phyloP scores from a whole-genome alignment of 2,797 vertebrate genomes.

The Galagoides demidoff region DNA sequence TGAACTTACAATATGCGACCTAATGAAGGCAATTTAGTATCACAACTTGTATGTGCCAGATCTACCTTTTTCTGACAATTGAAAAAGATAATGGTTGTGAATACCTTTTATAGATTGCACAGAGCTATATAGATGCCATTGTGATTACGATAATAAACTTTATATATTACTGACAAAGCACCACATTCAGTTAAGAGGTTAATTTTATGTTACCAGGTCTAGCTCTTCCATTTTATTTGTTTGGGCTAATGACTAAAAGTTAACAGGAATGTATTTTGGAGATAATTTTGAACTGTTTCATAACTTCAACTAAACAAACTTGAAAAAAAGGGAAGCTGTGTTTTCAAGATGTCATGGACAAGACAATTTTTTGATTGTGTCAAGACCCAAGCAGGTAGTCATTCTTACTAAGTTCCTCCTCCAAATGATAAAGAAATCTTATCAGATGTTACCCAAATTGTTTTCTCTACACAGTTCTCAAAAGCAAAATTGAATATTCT shows the following conservation, averaged over 20 bases:
- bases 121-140: neutral
- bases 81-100: neutral
- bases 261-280: slow-evolving; percentile 30
- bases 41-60: neutral
- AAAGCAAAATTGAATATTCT: slow-evolving; percentile 65
- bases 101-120: slow-evolving; percentile 8
- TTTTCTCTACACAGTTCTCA: slow-evolving; percentile 26
- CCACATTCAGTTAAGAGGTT: slow-evolving; percentile 42
- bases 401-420: slow-evolving; percentile 47
- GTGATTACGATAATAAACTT: slow-evolving; percentile 32
- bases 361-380: slow-evolving; percentile 31
- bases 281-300: slow-evolving; percentile 50
- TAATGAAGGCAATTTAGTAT: neutral
- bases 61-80: neutral
- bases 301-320: slow-evolving; percentile 23
- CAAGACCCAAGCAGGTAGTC: neutral
- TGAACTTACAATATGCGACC: neutral
- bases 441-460: slow-evolving; percentile 1
- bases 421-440: slow-evolving; percentile 37
- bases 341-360: slow-evolving; percentile 10
- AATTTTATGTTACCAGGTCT: slow-evolving; percentile 33
- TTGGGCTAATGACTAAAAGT: slow-evolving; percentile 36
- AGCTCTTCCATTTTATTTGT: slow-evolving; percentile 34
- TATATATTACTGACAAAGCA: slow-evolving; percentile 6
- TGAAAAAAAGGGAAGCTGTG: neutral